A percentile compares a stretch with the other conserved stretches of the same genome.
phyloP scores from a whole-genome alignment of 1,140 invertebrate species.

The Campodea augens region DNA sequence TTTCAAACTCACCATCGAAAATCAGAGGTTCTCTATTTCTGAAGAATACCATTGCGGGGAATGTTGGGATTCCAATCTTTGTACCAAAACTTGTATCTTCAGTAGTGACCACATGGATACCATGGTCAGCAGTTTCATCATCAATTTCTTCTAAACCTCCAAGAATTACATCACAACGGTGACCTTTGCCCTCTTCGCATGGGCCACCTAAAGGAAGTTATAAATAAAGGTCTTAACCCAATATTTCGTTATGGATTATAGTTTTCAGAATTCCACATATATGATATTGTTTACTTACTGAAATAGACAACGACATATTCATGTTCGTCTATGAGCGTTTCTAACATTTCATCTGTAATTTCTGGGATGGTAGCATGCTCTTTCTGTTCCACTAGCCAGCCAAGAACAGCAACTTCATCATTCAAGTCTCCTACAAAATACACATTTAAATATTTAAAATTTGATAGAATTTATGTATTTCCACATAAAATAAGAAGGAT shows the following conservation, averaged over 20 bases:
- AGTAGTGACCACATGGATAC: conserved; percentile 83
- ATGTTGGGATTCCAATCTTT: conserved; percentile 62
- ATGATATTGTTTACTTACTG: conserved; percentile 36
- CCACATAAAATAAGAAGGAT: too few relatives aligned
- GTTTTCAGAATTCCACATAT: background rate
- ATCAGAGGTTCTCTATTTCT: conserved; percentile 68
- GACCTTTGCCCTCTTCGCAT: conserved; percentile 51
- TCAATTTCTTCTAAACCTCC: conserved; percentile 81
- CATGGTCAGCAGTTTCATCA: conserved; percentile 79
- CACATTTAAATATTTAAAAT: background rate
- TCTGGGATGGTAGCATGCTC: conserved; percentile 82
- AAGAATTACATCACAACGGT: conserved; percentile 63
- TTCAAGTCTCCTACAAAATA: conserved; percentile 46
- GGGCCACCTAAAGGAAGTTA: conserved; percentile 37
- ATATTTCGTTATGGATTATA: background rate
- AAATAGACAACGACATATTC: conserved; percentile 89
- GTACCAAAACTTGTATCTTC: conserved; percentile 63
- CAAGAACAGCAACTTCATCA: conserved; percentile 76
- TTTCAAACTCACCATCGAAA: conserved; percentile 33
- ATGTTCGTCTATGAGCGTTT: conserved; percentile 68
- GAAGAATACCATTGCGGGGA: conserved; percentile 75
- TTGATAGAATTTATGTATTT: background rate
- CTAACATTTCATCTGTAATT: conserved; percentile 78
- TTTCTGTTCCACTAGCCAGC: conserved; percentile 79
- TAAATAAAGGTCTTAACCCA: background rate